phyloP scores from a whole-genome alignment of 2,113 vertebrate genomes.

The Henicopernis longicauda region DNA sequence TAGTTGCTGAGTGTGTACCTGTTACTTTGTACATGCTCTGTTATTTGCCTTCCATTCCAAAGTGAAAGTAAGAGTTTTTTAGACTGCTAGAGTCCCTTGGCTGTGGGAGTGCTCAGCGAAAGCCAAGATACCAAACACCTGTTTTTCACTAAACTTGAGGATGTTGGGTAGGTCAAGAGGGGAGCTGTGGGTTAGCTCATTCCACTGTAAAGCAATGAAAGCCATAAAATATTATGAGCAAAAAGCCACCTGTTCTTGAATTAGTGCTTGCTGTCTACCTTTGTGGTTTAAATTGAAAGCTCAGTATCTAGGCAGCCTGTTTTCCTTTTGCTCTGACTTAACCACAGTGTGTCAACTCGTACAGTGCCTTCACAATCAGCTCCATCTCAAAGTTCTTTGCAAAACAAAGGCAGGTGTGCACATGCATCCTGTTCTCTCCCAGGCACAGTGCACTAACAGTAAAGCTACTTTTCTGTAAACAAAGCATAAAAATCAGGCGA shows the following conservation, averaged over 20 bases:
- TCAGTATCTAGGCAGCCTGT: constrained; percentile 11
- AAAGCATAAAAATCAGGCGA: not conserved
- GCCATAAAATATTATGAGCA: constrained; percentile 67
- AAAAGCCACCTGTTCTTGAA: constrained; percentile 67
- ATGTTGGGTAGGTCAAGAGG: constrained; percentile 59
- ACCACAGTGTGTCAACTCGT: not conserved
- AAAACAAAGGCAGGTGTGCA: not conserved
- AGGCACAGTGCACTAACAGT: not conserved
- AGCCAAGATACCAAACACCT: constrained; percentile 53
- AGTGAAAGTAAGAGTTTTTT: not conserved
- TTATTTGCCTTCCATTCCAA: not conserved
- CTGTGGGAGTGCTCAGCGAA: not conserved
- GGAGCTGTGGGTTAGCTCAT: constrained; percentile 55
- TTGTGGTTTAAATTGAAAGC: constrained; percentile 32
- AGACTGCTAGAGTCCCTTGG: not conserved
- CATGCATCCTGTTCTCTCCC: not conserved
- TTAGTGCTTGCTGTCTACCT: constrained; percentile 35
- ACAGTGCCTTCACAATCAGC: not conserved
- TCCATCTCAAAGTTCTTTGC: not conserved
- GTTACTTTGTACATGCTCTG: not conserved
- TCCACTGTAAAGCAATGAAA: constrained; percentile 65
- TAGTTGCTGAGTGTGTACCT: not conserved
- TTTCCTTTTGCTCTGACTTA: not conserved
- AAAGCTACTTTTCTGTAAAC: not conserved
- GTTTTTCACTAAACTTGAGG: constrained; percentile 64